These are phyloP conservation scores for Aulostomus chinensis DNA, from an alignment of 2,797 vertebrate genomes.

Conservation along the genomic window DNA sequence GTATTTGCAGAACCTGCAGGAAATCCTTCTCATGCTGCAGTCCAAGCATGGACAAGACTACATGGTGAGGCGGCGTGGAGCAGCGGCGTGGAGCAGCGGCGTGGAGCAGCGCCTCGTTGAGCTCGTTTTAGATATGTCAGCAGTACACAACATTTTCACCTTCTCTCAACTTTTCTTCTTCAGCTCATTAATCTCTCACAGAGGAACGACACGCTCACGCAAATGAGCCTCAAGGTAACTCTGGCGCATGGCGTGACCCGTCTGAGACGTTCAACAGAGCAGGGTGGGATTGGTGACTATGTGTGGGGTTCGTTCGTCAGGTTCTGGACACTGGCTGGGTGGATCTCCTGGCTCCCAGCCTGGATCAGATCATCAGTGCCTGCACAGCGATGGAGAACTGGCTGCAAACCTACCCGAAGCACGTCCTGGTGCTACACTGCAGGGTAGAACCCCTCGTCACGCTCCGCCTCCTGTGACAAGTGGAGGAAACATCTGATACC, in stretches of 20 bases:
- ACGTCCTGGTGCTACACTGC: constrained; percentile 90
- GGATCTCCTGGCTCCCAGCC: constrained; percentile 84
- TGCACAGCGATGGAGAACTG: constrained; percentile 90
- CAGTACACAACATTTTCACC: no score
- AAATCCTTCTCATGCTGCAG: constrained; percentile 86
- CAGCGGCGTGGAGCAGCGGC: no score
- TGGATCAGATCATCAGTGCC: constrained; percentile 88
- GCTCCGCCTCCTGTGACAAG: background rate
- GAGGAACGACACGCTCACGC: constrained; percentile 80
- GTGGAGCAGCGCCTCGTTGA: no score
- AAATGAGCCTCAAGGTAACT: constrained; percentile 87
- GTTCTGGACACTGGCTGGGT: constrained; percentile 89
- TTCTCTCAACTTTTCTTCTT: background rate
- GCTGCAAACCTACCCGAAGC: constrained; percentile 84
- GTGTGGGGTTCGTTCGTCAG: constrained; percentile 59
- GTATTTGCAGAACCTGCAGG: constrained; percentile 81
- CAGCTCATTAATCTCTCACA: constrained; percentile 93
- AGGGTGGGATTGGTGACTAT: background rate
- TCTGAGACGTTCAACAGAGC: background rate
- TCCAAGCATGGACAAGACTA: constrained; percentile 91
- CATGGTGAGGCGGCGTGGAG: constrained; percentile 87
- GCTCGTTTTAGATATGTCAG: no score
- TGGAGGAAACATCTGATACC: background rate
- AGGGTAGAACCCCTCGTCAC: constrained; percentile 60
- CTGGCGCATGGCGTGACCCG: background rate